Base-by-base conservation (phyloP, 2,888 invertebrate genomes). In the Heteromurus nitidus region DNA sequence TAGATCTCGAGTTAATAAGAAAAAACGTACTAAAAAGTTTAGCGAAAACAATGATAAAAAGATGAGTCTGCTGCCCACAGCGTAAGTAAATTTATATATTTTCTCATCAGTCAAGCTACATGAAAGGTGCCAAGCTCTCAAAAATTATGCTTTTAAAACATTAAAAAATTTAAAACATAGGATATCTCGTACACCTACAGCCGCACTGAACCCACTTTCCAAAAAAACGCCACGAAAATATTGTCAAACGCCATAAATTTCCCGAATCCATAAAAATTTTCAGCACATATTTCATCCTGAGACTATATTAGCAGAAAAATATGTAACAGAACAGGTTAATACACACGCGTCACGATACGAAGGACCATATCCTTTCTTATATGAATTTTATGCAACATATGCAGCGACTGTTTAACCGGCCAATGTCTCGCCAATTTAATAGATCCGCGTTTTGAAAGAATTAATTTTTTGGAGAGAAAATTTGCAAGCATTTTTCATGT, bases 181-280 rank as follows among this genome's bases (percentile, higher is more conserved):
- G n/a, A n/a, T n/a, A n/a, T n/a, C n/a, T n/a, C n/a, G n/a, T n/a
- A n/a, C n/a, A n/a, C n/a, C n/a, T n/a, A n/a, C n/a, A n/a, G n/a
- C n/a, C n/a, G n/a, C n/a, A n/a, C n/a, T n/a, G n/a, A n/a, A n/a
- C n/a, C n/a, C n/a, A n/a, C n/a, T n/a, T n/a, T n/a, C n/a, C n/a
- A n/a, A n/a, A n/a, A n/a, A 64, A 20, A 64, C 16, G 5, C 28
- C 36, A 3, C 7, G 2, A 28, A 24, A 31, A 68, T 68, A 24
- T 70, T 72, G 72, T 72, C 72, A 72, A 47, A 62, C 26, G 18
- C 28, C 64, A 64, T 42, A 64, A 64, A 53, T 65, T 55, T 28
- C 26, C 28, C n/a, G 65, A 74, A 55, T 26, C n/a, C 53, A 74
- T 74, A 74, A 74, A 74, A 74, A 42, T 65, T n/a, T 53, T 74